Evolutionary conservation across 1,140 invertebrate genomes (phyloP), one percentile per base, ranked within the genome.

Genomic region (Aplysia californica): DNA sequence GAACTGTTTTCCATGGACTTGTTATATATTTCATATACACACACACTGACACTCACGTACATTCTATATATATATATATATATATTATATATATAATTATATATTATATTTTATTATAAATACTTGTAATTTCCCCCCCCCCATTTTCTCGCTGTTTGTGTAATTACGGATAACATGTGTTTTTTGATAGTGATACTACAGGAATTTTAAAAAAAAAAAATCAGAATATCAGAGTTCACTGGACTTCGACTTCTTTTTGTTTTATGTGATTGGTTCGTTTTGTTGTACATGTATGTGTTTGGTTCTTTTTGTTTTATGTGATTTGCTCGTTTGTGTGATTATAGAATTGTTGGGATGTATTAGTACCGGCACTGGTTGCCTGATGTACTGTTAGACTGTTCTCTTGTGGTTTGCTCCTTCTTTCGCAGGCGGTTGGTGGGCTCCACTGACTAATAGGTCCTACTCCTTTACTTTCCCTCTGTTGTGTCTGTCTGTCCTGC

Each of bases 371-470:
- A n/a, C n/a, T n/a, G n/a, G n/a, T n/a, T n/a, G n/a, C n/a, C n/a
- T n/a, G n/a, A n/a, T n/a, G n/a, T n/a, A n/a, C n/a, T n/a, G n/a
- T n/a, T n/a, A n/a, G n/a, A n/a, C n/a, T n/a, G n/a, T 44, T 55
- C 61, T 33, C 50, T 41, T 77, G 39, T 65, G 5, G 41, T 31
- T 71, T 36, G 61, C 67, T 70, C 38, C 44, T 44, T 71, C 59
- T 77, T 61, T 64, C 38, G 50, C 44, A 29, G 3, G 0, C 21
- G 1, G 4, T 50, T 18, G 15, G 26, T 55, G 41, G 50, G 15
- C 35, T 44, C 50, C 55, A 44, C 44, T 90, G 98, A n/a, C n/a
- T n/a, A n/a, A n/a, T n/a, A n/a, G n/a, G n/a, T n/a, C n/a, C n/a
- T n/a, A n/a, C n/a, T n/a, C n/a, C n/a, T n/a, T n/a, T n/a, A n/a